These are phyloP conservation scores for Microcebus murinus DNA, from an alignment of 2,113 vertebrate species.

Conservation along the genomic window DNA sequence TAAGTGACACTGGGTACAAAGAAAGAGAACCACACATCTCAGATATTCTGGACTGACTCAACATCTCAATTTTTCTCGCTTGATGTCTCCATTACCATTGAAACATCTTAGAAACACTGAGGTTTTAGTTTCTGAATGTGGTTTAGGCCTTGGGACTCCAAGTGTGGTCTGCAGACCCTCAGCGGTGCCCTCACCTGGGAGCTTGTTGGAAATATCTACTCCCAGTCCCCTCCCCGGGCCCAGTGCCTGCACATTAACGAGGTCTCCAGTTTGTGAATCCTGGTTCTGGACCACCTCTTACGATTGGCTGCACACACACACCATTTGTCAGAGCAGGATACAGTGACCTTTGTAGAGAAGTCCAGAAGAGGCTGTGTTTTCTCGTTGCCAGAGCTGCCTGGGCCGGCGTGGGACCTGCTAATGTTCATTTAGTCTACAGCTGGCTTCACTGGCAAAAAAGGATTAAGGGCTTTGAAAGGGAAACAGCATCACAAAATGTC, in stretches of 20 bases:
- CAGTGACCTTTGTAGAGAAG: neutral
- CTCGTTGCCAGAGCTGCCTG: neutral
- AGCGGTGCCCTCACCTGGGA: neutral
- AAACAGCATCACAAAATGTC: slow-evolving; percentile 55
- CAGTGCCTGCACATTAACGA: neutral
- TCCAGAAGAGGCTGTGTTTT: neutral
- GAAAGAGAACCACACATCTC: neutral
- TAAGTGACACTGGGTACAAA: neutral
- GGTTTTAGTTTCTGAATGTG: neutral
- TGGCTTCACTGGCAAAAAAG: slow-evolving; percentile 56
- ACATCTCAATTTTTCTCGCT: neutral
- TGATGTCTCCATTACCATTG: neutral
- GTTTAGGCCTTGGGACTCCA: neutral
- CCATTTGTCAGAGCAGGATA: slow-evolving; percentile 17
- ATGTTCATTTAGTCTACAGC: slow-evolving; percentile 66
- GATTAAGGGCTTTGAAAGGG: slow-evolving; percentile 71
- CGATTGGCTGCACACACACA: neutral
- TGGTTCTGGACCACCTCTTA: neutral
- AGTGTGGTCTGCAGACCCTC: too few relatives aligned
- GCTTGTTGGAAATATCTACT: neutral
- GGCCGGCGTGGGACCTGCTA: slow-evolving; percentile 16
- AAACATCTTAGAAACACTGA: neutral
- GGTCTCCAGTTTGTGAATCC: neutral
- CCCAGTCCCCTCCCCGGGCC: neutral
- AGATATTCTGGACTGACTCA: neutral